Base-by-base conservation (phyloP, 2,888 invertebrate genomes). In the Drosophila conformis region DNA sequence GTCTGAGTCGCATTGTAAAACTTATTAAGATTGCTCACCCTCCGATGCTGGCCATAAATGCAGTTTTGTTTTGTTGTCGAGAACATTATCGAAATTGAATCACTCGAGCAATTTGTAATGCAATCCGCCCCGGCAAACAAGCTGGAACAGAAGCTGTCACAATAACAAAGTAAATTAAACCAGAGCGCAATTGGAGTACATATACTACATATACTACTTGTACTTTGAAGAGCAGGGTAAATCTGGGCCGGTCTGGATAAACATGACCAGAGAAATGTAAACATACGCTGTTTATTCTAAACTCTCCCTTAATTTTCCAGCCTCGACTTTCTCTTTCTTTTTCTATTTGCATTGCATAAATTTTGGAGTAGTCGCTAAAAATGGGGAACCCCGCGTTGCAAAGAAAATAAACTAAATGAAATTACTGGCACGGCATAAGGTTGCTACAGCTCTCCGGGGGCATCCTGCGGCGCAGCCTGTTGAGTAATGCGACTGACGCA, bases 81-180 rank as follows among this genome's bases (percentile, higher is more conserved):
- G 35, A 64, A 75, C 76, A 82, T 86, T 89, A 89, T 83, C 82
- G 82, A 80, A 81, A 86, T 88, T 76, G 83, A 88, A 82, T 89
- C 83, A 80, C 80, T 90, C 73, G 8, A 84, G 82, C 89, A 87
- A 90, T 90, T 91, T 89, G 90, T 89, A 84, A 85, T 65, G 80
- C 80, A 78, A 82, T 69, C 63, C 73, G 63, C 60, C 81, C 81
- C 78, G 64, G 73, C 73, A 59, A 72, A 52, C 53, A 72, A 78
- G 76, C 78, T 70, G 67, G 33, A 33, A 57, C 58, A 71, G 58
- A 64, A 40, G 60, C 74, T 82, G 82, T 82, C 82, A 73, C 60
- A 69, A 75, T 78, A 78, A 52, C 40, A 60, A 69, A 65, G n/a
- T 40, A 54, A 56, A 69, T 57, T 40, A 56, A 70, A 69, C 48